A percentile compares a stretch with the other conserved stretches of the same genome.
These are phyloP conservation scores for Bothrops jararaca DNA, from an alignment of 2,113 vertebrate genomes.

Conservation along the genomic window DNA sequence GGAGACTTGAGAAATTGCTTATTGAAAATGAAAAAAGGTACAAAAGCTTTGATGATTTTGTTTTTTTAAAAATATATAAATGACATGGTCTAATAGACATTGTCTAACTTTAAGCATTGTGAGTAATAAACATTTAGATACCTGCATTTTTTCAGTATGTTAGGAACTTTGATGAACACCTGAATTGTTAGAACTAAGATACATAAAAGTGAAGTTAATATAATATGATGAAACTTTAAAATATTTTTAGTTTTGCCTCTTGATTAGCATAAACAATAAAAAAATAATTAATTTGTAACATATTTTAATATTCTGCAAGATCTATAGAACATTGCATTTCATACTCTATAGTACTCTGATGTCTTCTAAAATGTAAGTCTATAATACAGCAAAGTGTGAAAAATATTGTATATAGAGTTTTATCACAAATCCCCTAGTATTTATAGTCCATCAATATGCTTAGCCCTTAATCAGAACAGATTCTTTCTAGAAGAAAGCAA, in stretches of 20 bases:
- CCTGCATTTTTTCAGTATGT: neutral
- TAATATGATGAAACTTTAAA: neutral
- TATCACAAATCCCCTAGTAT: neutral
- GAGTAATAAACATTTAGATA: neutral
- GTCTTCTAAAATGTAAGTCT: neutral
- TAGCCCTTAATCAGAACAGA: neutral
- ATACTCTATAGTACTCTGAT: neutral
- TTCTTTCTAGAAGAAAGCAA: neutral
- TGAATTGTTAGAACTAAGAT: neutral
- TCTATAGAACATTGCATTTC: neutral
- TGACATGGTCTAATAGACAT: neutral
- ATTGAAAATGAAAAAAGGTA: neutral
- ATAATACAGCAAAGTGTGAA: neutral
- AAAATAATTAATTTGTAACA: neutral
- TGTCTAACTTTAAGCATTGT: neutral
- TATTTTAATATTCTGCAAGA: neutral
- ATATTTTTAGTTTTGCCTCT: neutral
- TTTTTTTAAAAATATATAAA: neutral
- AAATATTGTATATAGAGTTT: neutral
- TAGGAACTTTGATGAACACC: neutral
- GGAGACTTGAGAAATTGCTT: neutral
- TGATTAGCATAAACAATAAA: neutral
- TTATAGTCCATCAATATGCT: neutral
- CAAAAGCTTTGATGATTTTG: neutral
- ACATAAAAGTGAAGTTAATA: neutral